Conservation (phyloP, 2,888 invertebrate genomes). For the Pachycephus smyrnensis region DNA sequence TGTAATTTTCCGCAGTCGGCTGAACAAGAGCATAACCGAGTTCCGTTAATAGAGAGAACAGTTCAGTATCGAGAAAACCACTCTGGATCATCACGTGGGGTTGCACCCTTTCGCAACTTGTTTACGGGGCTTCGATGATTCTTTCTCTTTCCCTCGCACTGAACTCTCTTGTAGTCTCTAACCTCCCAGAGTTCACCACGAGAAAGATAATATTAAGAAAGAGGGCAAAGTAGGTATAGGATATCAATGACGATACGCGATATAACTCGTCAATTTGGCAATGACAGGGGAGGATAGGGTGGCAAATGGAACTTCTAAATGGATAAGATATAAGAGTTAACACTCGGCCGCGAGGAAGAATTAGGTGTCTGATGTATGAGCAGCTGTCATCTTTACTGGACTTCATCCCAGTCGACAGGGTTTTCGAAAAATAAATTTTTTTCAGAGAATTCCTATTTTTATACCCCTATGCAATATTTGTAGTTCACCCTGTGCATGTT, state of each 20-base stretch:
- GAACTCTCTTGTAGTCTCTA: neutral
- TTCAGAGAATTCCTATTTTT: neutral
- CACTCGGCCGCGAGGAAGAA: conserved; percentile 43
- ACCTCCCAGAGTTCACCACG: neutral
- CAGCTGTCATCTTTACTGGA: conserved; percentile 31
- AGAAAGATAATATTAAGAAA: neutral
- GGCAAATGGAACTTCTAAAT: conserved; percentile 58
- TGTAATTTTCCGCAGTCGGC: neutral
- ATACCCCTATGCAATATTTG: neutral
- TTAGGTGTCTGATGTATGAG: conserved; percentile 55
- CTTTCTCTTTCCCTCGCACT: neutral
- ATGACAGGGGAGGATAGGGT: conserved; percentile 43
- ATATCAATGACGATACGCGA: conserved; percentile 39
- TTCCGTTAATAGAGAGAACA: conserved; percentile 28
- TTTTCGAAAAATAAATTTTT: neutral
- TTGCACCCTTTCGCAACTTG: conserved; percentile 9
- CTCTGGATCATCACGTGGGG: conserved; percentile 16
- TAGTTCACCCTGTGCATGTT: neutral
- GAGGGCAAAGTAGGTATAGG: conserved; percentile 10
- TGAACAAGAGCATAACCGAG: conserved; percentile 13
- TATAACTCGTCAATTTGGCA: conserved; percentile 52
- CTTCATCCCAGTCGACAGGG: conserved; percentile 13
- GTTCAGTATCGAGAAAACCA: conserved; percentile 29
- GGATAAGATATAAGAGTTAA: conserved; percentile 57
- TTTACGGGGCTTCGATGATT: conserved; percentile 1